Percentiles rank a stretch among this genome's conserved stretches.
Conservation (phyloP, 2,797 vertebrate species). For the Falco naumanni region DNA sequence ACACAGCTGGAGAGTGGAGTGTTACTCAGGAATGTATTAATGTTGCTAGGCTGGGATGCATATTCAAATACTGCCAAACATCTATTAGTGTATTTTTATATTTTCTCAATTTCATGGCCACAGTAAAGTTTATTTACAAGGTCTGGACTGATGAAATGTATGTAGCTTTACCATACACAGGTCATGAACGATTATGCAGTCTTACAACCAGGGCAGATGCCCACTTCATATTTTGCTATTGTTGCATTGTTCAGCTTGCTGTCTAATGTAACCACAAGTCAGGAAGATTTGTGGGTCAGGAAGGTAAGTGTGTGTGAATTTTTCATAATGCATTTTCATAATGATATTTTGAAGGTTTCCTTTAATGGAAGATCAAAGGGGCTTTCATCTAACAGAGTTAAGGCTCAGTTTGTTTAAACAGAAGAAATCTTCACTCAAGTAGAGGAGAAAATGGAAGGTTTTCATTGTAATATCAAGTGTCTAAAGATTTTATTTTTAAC, state of each 20-base stretch:
- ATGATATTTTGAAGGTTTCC: constrained; percentile 64
- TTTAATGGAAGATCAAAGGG: constrained; percentile 73
- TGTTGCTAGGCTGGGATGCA: neutral
- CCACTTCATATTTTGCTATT: neutral
- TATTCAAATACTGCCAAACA: neutral
- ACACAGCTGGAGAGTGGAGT: neutral
- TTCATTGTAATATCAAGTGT: constrained; percentile 58
- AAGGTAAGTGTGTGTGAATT: constrained; percentile 43
- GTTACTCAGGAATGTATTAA: neutral
- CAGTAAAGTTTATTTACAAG: neutral
- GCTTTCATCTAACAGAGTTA: constrained; percentile 64
- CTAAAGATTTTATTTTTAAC: constrained; percentile 69
- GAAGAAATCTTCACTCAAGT: constrained; percentile 31
- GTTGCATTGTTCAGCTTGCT: constrained; percentile 32
- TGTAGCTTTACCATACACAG: neutral
- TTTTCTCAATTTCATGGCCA: neutral
- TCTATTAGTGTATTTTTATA: neutral
- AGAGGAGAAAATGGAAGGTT: constrained; percentile 55
- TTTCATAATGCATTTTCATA: constrained; percentile 68
- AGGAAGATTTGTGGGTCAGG: constrained; percentile 61
- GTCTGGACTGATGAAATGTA: neutral
- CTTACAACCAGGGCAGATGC: neutral
- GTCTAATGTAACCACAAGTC: constrained; percentile 45
- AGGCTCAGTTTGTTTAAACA: constrained; percentile 48
- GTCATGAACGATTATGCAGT: neutral